These are phyloP conservation scores for Haliclona indistincta DNA, from an alignment of 37 sponge, comb jelly and placozoan species.

Conservation along the genomic window DNA sequence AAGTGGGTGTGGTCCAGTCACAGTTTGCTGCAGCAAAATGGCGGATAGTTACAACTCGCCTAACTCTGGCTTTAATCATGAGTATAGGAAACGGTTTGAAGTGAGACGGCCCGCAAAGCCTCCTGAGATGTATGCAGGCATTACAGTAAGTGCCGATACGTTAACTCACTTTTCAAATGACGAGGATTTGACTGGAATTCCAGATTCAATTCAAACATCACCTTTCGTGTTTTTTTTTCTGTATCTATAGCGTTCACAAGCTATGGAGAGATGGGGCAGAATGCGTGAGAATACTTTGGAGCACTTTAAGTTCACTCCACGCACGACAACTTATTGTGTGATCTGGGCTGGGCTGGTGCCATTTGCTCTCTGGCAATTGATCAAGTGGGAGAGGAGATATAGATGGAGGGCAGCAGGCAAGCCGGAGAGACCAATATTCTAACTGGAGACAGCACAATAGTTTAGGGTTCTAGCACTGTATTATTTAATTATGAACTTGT, in stretches of 20 bases:
- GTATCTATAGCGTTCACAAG: slow-evolving; percentile 40
- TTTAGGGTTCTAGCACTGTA: too few relatives aligned
- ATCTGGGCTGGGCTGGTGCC: slow-evolving; percentile 72
- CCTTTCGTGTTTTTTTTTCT: background rate
- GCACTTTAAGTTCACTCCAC: slow-evolving; percentile 78
- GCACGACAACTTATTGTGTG: slow-evolving; percentile 35
- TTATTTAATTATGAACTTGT: too few relatives aligned
- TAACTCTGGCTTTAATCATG: too few relatives aligned
- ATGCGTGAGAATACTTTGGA: slow-evolving; percentile 72
- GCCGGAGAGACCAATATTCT: background rate
- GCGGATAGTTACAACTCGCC: background rate
- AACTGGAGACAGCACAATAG: too few relatives aligned
- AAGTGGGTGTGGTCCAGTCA: too few relatives aligned
- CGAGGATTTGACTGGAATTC: background rate
- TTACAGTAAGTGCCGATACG: slow-evolving; percentile 30
- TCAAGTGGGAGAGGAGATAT: slow-evolving; percentile 53
- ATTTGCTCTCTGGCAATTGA: slow-evolving; percentile 32
- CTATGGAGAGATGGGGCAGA: slow-evolving; percentile 73
- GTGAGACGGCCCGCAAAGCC: slow-evolving; percentile 50
- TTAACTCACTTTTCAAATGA: background rate
- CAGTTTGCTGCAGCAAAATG: slow-evolving; percentile 32
- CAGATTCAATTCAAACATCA: background rate
- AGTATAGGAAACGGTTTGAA: slow-evolving; percentile 10
- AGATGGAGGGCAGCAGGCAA: slow-evolving; percentile 26
- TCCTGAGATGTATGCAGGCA: slow-evolving; percentile 41